Conservation (phyloP, 1,140 invertebrate species). For the Chelonus insularis region DNA sequence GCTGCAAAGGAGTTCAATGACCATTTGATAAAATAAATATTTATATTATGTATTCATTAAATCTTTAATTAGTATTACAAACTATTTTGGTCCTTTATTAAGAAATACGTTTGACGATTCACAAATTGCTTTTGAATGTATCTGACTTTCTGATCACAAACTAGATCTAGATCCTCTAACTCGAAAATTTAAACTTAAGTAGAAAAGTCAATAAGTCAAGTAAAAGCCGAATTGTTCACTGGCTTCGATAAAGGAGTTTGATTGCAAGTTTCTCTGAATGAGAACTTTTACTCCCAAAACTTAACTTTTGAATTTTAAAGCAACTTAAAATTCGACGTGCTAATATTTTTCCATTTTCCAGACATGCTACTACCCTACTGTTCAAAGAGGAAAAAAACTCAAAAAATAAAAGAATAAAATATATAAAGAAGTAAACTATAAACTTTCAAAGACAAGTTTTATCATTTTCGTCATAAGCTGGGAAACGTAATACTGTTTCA, state of each 20-base stretch:
- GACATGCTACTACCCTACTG: not conserved
- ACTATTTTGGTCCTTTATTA: too few species aligned
- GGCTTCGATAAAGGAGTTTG: slow-evolving; percentile 19
- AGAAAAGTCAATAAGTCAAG: slow-evolving; percentile 8
- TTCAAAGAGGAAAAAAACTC: too few species aligned
- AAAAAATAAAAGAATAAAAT: too few species aligned
- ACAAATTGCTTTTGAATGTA: too few species aligned
- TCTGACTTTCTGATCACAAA: not conserved
- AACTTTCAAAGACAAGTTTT: too few species aligned
- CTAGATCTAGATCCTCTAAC: not conserved
- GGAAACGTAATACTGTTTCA: too few species aligned
- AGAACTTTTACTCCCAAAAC: slow-evolving; percentile 20
- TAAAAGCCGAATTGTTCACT: slow-evolving; percentile 8
- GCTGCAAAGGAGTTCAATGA: not conserved
- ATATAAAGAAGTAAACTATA: too few species aligned
- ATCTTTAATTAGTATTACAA: too few species aligned
- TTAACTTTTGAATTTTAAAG: slow-evolving; percentile 12
- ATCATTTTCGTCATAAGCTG: too few species aligned
- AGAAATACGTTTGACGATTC: too few species aligned
- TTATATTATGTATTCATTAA: too few species aligned
- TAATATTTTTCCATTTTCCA: slow-evolving; percentile 14
- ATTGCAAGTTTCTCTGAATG: slow-evolving; percentile 18
- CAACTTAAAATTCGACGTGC: slow-evolving; percentile 17
- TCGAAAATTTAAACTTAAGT: not conserved
- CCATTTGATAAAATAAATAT: too few species aligned